Base-by-base conservation (phyloP, 2,888 invertebrate genomes). In the Erebia ligea region DNA sequence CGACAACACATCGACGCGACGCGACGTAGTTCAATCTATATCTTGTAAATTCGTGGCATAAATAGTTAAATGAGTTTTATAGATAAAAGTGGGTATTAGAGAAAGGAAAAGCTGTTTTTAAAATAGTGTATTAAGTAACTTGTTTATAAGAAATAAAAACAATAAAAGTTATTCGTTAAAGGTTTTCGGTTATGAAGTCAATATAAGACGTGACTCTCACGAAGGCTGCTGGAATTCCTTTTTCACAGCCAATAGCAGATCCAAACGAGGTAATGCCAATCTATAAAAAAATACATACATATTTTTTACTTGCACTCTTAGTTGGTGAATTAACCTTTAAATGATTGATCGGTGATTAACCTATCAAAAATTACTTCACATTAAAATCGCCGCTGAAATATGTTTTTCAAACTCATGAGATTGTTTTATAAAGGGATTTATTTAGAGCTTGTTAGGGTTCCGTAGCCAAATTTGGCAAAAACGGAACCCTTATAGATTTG, bases 241-340 rank as follows among this genome's bases (percentile, higher is more conserved):
- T 11, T 62, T 84, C 67, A 70, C 87, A 88, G 17, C 87, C 86
- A 0, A 71, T n/a, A 50, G 75, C 76, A 3, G 81, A 80, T 8
- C 86, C 86, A 69, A 87, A 87, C 0, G 86, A 86, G 3, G 81
- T 78, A 3, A 86, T 67, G 56, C 86, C 86, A 65, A 86, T 82
- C 74, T 75, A 74, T 50, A 73, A 75, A 71, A 5, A 72, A 72
- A n/a, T 34, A 34, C 34, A 34, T 5, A 34, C 6, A 34, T 5
- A 34, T 1, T 34, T 34, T 34, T 34, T 34, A 34, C 34, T 34
- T 6, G 25, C 6, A 34, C 34, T 34, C 6, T 25, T 3, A 25
- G 25, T 25, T 25, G 25, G 25, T 25, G 1, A n/a, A 40, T 40
- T n/a, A n/a, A 40, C 9, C 1, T 15, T 10, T n/a, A 40, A 17